Base-by-base conservation (phyloP, 1,140 invertebrate genomes). In the Apis florea region DNA sequence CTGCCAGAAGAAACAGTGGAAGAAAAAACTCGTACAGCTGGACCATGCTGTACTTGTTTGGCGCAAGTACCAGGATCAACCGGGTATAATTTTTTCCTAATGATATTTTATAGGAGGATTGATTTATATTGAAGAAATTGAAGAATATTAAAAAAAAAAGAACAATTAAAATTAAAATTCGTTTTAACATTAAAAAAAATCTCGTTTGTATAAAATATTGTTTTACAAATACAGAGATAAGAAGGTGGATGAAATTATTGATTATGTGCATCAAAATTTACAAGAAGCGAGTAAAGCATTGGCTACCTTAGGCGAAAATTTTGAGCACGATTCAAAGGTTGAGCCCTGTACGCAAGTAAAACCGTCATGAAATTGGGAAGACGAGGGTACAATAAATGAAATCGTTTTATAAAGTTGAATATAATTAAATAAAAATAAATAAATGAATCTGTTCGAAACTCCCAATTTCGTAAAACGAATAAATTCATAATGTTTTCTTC, bases 311-410 rank as follows among this genome's bases (percentile, higher is more conserved):
- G 84, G 89, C 56, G 90, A 91, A 54, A 93, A 92, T 83, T 87
- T 91, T 83, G 93, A 93, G 74, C 90, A 92, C 24, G 92, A 92
- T 79, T 88, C 91, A 90, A 93, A 93, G 91, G 92, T 93, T 91
- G 89, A 92, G 79, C 82, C 87, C 84, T 70, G 89, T 75, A 90
- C 87, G 84, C 82, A 85, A 85, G 51, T 85, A 85, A 58, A 84
- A 84, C 61, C 67, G 26, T 85, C 72, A 53, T 84, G 70, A 78
- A 84, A 84, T 67, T 82, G 59, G 71, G 61, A 81, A 40, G 2
- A 73, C 59, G 77, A 84, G 71, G 66, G 61, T 71, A 85, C 76
- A 75, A 72, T 53, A 56, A 53, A 26, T 26, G 40, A 67, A 67
- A 6, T 67, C 15, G 40, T 6, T 75, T 8, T 40, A 31, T 56